Base-by-base conservation (phyloP, 2,888 invertebrate genomes). In the Drosophila falleni region DNA sequence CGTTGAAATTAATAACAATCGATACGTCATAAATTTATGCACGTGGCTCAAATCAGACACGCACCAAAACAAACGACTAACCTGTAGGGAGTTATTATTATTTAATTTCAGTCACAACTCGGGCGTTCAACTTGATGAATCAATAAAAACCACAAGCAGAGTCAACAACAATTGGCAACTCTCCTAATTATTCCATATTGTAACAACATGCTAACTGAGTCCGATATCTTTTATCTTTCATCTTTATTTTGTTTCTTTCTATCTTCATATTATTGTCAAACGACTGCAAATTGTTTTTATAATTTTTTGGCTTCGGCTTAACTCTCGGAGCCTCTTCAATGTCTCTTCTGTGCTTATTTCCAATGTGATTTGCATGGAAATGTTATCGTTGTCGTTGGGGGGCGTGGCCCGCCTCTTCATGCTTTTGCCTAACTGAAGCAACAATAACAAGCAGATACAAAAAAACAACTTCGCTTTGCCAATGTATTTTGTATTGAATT, bases 291-390 rank as follows among this genome's bases (percentile, higher is more conserved):
- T 85, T 85, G 84, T 74, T 85, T 88, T 83, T 86, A 77, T 88
- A 86, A 83, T 87, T 87, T 81, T 56, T 69, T 50, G 44, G 55
- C 56, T 58, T 67, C 62, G 59, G 59, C 80, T 80, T 80, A 80
- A 73, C 77, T 76, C 44, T 51, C 62, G 42, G 44, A 47, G 62
- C 44, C 35, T 31, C 16, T n/a, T 59, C 69, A 62, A 65, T 61
- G 62, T 73, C 50, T 41, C 61, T 62, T 61, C 51, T 71, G 67
- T 71, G 76, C 73, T 59, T 72, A 72, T 64, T 76, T 79, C 74
- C 82, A 89, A 89, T 87, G 87, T 89, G 89, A 86, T 89, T 87
- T 87, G 89, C 89, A 87, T 87, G 85, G 74, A 87, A 87, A 87
- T 87, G 86, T 89, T 82, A 87, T 85, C 78, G 86, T 73, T 42